These are phyloP conservation scores for Ahaetulla prasina DNA, from an alignment of 2,113 vertebrate species.

Conservation along the genomic window DNA sequence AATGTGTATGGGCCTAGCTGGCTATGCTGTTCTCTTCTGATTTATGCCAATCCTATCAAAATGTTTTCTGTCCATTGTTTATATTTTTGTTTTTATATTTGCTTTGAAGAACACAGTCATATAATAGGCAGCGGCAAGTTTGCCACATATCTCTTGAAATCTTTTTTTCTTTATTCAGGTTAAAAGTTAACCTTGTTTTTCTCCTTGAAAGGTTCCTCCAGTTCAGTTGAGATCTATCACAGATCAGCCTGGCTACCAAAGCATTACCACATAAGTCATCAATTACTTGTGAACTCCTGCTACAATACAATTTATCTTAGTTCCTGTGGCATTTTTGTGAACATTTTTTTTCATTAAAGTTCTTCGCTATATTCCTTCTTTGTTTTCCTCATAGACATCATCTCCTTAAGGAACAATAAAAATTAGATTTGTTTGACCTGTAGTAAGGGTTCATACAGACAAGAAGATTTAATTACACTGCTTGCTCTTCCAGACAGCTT, in stretches of 20 bases:
- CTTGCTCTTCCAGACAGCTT: slow-evolving; percentile 72
- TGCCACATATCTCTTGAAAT: slow-evolving; percentile 73
- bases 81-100: slow-evolving; percentile 75
- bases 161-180: slow-evolving; percentile 49
- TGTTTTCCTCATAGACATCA: slow-evolving; percentile 64
- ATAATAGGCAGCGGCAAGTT: slow-evolving; percentile 68
- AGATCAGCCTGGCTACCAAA: slow-evolving; percentile 76
- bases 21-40: neutral
- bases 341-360: slow-evolving; percentile 68
- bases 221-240: slow-evolving; percentile 69
- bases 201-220: slow-evolving; percentile 75
- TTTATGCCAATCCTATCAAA: neutral
- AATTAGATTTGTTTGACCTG: slow-evolving; percentile 78
- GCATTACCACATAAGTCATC: slow-evolving; percentile 79
- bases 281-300: slow-evolving; percentile 75
- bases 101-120: slow-evolving; percentile 67
- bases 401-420: slow-evolving; percentile 79
- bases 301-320: slow-evolving; percentile 75
- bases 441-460: slow-evolving; percentile 68
- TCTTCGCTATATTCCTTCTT: slow-evolving; percentile 65
- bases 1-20: neutral
- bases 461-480: slow-evolving; percentile 76
- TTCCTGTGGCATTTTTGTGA: slow-evolving; percentile 68
- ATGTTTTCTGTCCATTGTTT: slow-evolving; percentile 52
- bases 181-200: slow-evolving; percentile 79